phyloP scores from a whole-genome alignment of 2,888 invertebrate genomes.

The Nezara viridula region DNA sequence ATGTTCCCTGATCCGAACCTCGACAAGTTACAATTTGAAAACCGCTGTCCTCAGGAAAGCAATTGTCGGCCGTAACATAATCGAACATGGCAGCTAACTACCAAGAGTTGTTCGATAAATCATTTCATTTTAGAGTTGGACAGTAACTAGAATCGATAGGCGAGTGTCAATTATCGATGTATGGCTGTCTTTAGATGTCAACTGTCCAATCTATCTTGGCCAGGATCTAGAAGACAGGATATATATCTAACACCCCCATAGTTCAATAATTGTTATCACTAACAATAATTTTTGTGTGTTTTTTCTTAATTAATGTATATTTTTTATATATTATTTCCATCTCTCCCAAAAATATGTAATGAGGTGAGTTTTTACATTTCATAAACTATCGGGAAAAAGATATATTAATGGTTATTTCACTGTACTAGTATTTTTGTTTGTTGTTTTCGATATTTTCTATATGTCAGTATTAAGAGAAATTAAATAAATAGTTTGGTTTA shows the following conservation, averaged over 20 bases:
- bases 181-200: not conserved
- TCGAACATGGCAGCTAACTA: not conserved
- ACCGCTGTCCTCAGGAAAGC: not conserved
- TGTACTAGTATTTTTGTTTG: too few species aligned
- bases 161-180: not conserved
- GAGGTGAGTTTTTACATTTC: too few species aligned
- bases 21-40: not conserved
- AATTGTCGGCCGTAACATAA: not conserved
- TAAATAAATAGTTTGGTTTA: too few species aligned
- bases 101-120: not conserved
- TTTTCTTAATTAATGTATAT: too few species aligned
- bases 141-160: not conserved
- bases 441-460: too few species aligned
- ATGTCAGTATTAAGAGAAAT: too few species aligned
- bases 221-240: not conserved
- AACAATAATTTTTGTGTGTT: too few species aligned
- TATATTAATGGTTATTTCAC: too few species aligned
- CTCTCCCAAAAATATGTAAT: too few species aligned
- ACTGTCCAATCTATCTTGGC: not conserved
- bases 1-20: not conserved
- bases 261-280: too few species aligned
- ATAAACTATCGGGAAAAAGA: too few species aligned
- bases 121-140: not conserved
- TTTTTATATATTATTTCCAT: too few species aligned
- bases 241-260: not conserved